Percentiles rank a stretch among this genome's conserved stretches.
Conservation (phyloP, 2,888 invertebrate species). For the Myathropa florea region DNA sequence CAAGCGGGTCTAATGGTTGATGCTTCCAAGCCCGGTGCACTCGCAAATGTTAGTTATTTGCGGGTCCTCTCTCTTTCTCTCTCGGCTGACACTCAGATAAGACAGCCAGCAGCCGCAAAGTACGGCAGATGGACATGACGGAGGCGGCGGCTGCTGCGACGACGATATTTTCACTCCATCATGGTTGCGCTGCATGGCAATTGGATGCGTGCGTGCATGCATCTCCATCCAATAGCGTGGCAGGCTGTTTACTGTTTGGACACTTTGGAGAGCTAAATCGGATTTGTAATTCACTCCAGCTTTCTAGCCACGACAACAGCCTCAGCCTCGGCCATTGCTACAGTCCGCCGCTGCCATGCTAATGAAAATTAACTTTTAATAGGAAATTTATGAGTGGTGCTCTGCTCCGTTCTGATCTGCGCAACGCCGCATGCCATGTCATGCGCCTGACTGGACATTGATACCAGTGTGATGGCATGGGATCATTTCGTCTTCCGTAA, state of each 20-base stretch:
- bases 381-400: conserved; percentile 67
- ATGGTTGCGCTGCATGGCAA: conserved; percentile 43
- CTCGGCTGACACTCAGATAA: conserved; percentile 60
- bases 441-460: conserved; percentile 52
- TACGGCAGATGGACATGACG: conserved; percentile 21
- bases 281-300: conserved; percentile 61
- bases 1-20: conserved; percentile 69
- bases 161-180: conserved; percentile 57
- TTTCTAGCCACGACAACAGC: conserved; percentile 1
- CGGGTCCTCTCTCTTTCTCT: conserved; percentile 45
- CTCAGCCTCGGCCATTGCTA: too few relatives aligned
- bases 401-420: conserved; percentile 13
- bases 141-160: conserved; percentile 5
- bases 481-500: conserved; percentile 48
- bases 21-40: conserved; percentile 31
- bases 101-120: conserved; percentile 32
- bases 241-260: conserved; percentile 64
- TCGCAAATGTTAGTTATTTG: conserved; percentile 66
- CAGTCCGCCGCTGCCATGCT: conserved; percentile 26
- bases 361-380: conserved; percentile 68
- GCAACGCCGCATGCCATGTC: conserved; percentile 52
- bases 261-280: conserved; percentile 64
- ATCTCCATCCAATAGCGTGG: conserved; percentile 61
- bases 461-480: conserved; percentile 57
- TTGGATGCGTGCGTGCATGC: conserved; percentile 70